Evolutionary conservation across 2,888 invertebrate genomes (phyloP).

Genomic region (Cantharis rustica): DNA sequence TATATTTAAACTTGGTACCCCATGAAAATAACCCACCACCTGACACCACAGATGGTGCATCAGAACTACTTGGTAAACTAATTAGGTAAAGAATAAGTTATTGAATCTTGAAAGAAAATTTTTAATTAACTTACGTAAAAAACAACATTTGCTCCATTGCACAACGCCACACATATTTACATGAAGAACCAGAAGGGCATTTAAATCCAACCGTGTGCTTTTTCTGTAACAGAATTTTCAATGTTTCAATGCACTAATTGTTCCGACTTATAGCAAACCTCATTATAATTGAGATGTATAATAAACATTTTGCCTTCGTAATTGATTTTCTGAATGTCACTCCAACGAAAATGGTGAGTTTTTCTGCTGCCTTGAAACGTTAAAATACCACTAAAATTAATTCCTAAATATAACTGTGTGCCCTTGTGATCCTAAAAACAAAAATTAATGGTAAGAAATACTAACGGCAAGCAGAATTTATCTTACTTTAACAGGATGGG

Average conservation of each 20-base stretch:
- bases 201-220: conserved; percentile 95
- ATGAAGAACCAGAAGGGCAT: conserved; percentile 89
- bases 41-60: conserved; percentile 81
- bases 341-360: conserved; percentile 95
- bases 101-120: not conserved
- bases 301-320: conserved; percentile 98
- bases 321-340: conserved; percentile 93
- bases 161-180: conserved; percentile 96
- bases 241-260: not conserved
- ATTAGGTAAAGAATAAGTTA: conserved; percentile 37
- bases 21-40: conserved; percentile 92
- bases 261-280: conserved; percentile 62
- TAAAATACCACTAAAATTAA: conserved; percentile 93
- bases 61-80: conserved; percentile 84
- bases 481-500: conserved; percentile 93
- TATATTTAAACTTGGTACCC: conserved; percentile 93
- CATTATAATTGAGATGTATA: conserved; percentile 88
- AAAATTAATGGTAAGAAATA: not conserved
- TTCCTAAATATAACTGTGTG: conserved; percentile 89
- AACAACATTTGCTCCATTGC: conserved; percentile 98
- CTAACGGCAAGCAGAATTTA: not conserved
- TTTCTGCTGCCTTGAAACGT: conserved; percentile 93
- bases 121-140: conserved; percentile 87
- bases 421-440: conserved; percentile 84
- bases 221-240: conserved; percentile 62